A percentile compares a stretch with the other conserved stretches of the same genome.
These are phyloP conservation scores for Porites lobata DNA, from an alignment of 92 coral and sea anemone species.

Conservation along the genomic window DNA sequence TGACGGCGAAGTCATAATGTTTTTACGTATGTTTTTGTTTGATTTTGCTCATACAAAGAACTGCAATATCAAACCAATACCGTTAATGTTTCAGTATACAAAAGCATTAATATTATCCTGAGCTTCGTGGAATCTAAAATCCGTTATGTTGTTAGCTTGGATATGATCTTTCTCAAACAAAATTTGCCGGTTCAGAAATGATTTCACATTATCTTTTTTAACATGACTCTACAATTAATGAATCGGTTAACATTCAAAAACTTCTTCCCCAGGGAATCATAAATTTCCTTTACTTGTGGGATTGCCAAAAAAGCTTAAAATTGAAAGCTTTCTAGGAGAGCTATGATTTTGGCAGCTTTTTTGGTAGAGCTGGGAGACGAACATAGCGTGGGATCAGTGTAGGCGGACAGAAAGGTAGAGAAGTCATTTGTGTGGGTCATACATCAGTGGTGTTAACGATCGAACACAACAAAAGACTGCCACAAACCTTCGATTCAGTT, in stretches of 20 bases:
- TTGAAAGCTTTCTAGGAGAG: too few relatives aligned
- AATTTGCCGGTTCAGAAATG: too few relatives aligned
- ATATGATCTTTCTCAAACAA: not conserved
- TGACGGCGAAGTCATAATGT: too few relatives aligned
- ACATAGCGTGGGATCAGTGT: not conserved
- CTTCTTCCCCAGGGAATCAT: too few relatives aligned
- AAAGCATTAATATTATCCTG: not conserved
- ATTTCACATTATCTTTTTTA: too few relatives aligned
- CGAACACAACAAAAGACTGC: not conserved
- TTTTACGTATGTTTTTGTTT: too few relatives aligned
- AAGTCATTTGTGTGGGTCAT: not conserved
- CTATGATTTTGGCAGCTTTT: too few relatives aligned
- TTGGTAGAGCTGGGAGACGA: too few relatives aligned
- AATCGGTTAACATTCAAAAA: too few relatives aligned
- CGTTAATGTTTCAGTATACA: not conserved
- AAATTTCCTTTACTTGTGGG: too few relatives aligned
- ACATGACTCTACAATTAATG: too few relatives aligned
- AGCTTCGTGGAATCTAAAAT: not conserved
- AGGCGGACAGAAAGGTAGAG: not conserved
- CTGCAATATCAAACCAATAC: constrained; percentile 29
- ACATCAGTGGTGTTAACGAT: not conserved
- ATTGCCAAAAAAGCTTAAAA: too few relatives aligned
- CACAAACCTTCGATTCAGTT: not conserved
- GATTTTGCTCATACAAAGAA: not conserved
- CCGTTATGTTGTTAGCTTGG: not conserved